Evolutionary conservation across 2,888 invertebrate genomes (phyloP), one percentile per base, ranked within the genome.

Genomic region (Callosobruchus maculatus): DNA sequence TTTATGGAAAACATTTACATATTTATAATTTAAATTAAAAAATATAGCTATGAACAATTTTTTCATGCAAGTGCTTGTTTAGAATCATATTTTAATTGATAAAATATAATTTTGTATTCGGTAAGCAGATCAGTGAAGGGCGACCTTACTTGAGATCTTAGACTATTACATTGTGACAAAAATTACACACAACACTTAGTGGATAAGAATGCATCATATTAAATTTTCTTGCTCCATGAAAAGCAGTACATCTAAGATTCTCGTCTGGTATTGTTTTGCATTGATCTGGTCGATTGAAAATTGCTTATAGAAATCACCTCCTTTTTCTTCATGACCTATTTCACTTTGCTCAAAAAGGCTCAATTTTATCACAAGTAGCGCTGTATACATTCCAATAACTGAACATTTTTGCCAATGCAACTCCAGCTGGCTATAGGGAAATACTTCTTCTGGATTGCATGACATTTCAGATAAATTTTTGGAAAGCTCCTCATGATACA

Each of bases 401-500:
- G 21, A 66, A 49, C 21, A 71, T 67, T 66, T 71, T 22, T 71
- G 20, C 67, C 66, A 71, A 2, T 67, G 71, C 26, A 21, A 9
- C 20, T 71, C 67, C 21, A 71, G 67, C 21, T 20, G 18, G 20
- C 30, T 0, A 26, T 67, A 71, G 0, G 85, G 82, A 74, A 83
- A 84, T n/a, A 83, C 68, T 13, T 72, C 71, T 0, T 78, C 74
- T 0, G 81, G 75, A 77, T 83, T 78, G 13, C 81, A 80, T n/a
- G 77, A 79, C 9, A 80, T 80, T 71, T 77, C 72, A 68, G 21
- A 49, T 1, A 85, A 75, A 73, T 74, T 78, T 7, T 77, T 75
- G 2, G 77, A 74, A 4, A 85, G 68, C 0, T 79, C 79, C 67
- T 82, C 76, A 72, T 85, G 75, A 74, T 86, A 86, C 22, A 80